Evolutionary conservation across 92 coral and sea anemone genomes (phyloP).

Genomic region (Porites lobata): DNA sequence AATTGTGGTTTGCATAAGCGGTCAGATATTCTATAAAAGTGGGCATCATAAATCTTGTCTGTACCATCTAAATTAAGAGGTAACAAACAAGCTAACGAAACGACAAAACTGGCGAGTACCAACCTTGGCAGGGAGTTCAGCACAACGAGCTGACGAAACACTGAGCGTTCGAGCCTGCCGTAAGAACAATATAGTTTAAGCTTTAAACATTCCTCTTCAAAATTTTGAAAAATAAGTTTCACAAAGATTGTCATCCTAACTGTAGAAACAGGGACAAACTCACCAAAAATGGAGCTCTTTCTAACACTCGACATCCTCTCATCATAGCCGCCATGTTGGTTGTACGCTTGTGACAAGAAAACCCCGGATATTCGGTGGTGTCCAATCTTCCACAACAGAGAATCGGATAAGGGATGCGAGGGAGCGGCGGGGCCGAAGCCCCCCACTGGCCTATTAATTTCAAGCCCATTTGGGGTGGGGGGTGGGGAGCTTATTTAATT

Average conservation of each 20-base stretch:
- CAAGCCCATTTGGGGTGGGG: too few relatives aligned
- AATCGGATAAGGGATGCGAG: too few relatives aligned
- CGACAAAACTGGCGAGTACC: neutral
- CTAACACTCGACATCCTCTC: slow-evolving; percentile 88
- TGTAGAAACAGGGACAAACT: slow-evolving; percentile 29
- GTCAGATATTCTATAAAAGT: too few relatives aligned
- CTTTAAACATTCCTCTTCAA: neutral
- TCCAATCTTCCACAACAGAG: neutral
- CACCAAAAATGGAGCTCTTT: slow-evolving; percentile 85
- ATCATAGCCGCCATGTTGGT: slow-evolving; percentile 95
- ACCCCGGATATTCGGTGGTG: slow-evolving; percentile 69
- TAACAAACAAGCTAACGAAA: neutral
- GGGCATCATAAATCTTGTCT: too few relatives aligned
- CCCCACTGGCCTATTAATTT: too few relatives aligned
- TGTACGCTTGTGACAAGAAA: slow-evolving; percentile 30
- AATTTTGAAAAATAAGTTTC: too few relatives aligned
- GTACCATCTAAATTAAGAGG: neutral
- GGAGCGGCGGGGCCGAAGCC: too few relatives aligned
- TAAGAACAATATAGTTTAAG: neutral
- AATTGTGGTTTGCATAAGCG: neutral
- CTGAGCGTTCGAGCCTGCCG: slow-evolving; percentile 80
- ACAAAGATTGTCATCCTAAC: too few relatives aligned
- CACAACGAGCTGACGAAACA: slow-evolving; percentile 69
- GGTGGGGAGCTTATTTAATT: neutral
- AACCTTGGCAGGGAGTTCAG: slow-evolving; percentile 84